phyloP scores from a whole-genome alignment of 2,113 vertebrate genomes.

The Pterocles gutturalis region DNA sequence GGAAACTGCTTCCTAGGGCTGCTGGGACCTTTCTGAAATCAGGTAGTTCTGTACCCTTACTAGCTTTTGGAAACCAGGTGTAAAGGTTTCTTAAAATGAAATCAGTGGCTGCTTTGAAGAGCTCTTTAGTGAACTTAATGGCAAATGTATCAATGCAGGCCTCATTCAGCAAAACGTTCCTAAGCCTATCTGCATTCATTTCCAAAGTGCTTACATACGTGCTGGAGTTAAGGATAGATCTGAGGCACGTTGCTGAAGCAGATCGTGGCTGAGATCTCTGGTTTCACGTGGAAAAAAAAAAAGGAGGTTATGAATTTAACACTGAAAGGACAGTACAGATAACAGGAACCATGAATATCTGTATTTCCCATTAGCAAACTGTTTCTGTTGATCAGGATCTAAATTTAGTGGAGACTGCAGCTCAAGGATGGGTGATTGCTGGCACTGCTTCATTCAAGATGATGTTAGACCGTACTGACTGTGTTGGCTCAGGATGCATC shows the following conservation, averaged over 20 bases:
- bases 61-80: background rate
- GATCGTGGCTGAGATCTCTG: background rate
- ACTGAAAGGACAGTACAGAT: background rate
- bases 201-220: background rate
- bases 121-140: background rate
- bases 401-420: background rate
- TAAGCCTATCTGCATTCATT: background rate
- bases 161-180: background rate
- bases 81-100: background rate
- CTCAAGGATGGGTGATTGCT: background rate
- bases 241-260: background rate
- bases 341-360: background rate
- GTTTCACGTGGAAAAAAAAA: background rate
- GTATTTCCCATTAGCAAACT: background rate
- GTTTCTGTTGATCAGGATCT: background rate
- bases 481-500: background rate
- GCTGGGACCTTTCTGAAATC: background rate
- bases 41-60: background rate
- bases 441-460: background rate
- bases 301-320: background rate
- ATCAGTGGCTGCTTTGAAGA: background rate
- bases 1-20: background rate
- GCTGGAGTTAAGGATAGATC: background rate
- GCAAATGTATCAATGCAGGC: background rate
- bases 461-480: background rate